Percentiles rank a stretch among this genome's conserved stretches.
These are phyloP conservation scores for Rhea pennata DNA, from an alignment of 2,113 vertebrate species.

Conservation along the genomic window DNA sequence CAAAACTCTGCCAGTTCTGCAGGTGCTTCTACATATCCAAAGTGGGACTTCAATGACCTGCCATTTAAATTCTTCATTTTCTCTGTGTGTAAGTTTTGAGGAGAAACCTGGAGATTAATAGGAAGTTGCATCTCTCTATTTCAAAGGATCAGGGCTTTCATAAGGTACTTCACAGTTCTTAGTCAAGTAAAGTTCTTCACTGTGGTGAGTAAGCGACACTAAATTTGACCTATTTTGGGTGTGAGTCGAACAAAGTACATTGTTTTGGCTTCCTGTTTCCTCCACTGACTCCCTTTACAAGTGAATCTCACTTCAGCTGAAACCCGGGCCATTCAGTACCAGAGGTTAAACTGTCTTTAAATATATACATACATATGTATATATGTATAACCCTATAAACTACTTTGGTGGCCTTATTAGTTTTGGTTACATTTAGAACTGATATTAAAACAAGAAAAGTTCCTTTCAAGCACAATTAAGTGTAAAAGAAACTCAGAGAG, in stretches of 20 bases:
- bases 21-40: not conserved
- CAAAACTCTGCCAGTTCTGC: not conserved
- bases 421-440: not conserved
- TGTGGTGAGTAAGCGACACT: not conserved
- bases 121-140: not conserved
- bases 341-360: not conserved
- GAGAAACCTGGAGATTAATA: not conserved
- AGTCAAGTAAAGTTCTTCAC: not conserved
- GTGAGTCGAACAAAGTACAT: not conserved
- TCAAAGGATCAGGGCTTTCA: not conserved
- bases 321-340: not conserved
- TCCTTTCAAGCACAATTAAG: not conserved
- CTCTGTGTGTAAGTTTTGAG: not conserved
- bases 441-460: not conserved
- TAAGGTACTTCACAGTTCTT: not conserved
- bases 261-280: not conserved
- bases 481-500: not conserved
- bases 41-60: not conserved
- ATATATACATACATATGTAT: not conserved
- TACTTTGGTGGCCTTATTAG: not conserved
- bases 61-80: not conserved
- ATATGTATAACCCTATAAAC: not conserved
- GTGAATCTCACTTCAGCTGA: not conserved
- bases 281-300: not conserved
- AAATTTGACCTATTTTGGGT: not conserved